These are phyloP conservation scores for Spilogale gracilis DNA, from an alignment of 2,113 vertebrate species.

Conservation along the genomic window DNA sequence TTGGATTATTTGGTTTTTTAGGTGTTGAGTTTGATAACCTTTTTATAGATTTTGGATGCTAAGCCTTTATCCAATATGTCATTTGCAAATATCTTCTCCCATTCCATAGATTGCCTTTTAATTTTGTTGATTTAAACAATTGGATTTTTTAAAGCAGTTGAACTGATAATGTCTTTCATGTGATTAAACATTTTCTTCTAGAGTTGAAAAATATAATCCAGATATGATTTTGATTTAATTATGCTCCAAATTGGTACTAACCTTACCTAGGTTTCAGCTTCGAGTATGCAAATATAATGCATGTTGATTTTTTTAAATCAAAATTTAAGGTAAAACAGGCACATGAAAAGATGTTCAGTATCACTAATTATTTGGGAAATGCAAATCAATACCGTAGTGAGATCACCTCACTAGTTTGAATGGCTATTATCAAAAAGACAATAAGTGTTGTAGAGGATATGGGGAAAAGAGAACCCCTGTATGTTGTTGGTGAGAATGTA, in stretches of 20 bases:
- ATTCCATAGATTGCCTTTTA: not conserved
- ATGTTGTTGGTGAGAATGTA: not conserved
- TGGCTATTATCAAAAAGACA: not conserved
- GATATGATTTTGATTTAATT: constrained; percentile 2
- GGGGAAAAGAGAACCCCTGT: not conserved
- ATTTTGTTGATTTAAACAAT: not conserved
- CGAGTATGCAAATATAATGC: constrained; percentile 10
- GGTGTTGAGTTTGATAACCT: not conserved
- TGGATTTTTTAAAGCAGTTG: not conserved
- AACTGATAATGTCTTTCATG: not conserved
- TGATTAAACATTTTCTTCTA: constrained; percentile 2
- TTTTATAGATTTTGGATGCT: not conserved
- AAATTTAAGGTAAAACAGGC: not conserved
- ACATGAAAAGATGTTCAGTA: not conserved
- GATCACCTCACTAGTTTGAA: not conserved
- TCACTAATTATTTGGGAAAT: not conserved
- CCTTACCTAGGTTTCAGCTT: not conserved
- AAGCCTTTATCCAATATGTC: not conserved
- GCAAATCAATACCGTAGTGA: not conserved
- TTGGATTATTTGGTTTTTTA: not conserved
- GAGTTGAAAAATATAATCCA: constrained; percentile 17
- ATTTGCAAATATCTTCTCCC: not conserved
- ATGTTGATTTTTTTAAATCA: not conserved
- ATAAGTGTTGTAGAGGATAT: not conserved
- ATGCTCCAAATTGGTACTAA: not conserved